Evolutionary conservation across 2,113 vertebrate genomes (phyloP), one percentile per base, ranked within the genome.

Genomic region (Eolophus roseicapilla): DNA sequence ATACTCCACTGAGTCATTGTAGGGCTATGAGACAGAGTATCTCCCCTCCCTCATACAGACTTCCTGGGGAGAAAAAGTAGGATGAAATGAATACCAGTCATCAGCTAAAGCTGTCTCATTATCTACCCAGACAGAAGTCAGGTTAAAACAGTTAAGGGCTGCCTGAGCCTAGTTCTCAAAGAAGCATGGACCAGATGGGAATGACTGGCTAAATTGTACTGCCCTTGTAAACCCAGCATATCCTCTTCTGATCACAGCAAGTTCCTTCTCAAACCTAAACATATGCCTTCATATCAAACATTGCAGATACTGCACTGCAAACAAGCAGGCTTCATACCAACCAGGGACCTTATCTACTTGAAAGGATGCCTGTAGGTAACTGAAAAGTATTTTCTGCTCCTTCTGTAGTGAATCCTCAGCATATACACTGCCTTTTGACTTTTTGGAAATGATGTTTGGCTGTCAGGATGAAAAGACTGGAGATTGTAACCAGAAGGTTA

Each of bases 51-150:
- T 95, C 88, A 28, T 55, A 53, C 3, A 25, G 43, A 64, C 35
- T 81, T 93, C 94, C 86, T 82, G 71, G 46, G 82, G 78, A 80
- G 94, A 82, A 94, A 79, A 93, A 91, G 37, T 71, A 65, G 47
- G 75, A 88, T 73, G 41, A 91, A 65, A 88, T 67, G 8, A 77
- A 84, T 85, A 44, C 41, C 59, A 90, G 37, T 50, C 67, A 59
- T 86, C 71, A 83, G 37, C 53, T 91, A 87, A 92, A 95, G 41
- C n/a, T 3, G 0, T 73, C 84, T 94, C 28, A 53, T 95, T 87
- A 89, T 88, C 53, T 82, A 11, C 41, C 29, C 17, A 74, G 70
- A 62, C 19, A 63, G 60, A 81, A 95, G 64, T 88, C 53, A 86
- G 71, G 37, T 90, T 83, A 92, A 88, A 92, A 92, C 31, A 83